These are phyloP conservation scores for Sternotherus odoratus DNA, from an alignment of 2,797 vertebrate genomes.

Conservation along the genomic window DNA sequence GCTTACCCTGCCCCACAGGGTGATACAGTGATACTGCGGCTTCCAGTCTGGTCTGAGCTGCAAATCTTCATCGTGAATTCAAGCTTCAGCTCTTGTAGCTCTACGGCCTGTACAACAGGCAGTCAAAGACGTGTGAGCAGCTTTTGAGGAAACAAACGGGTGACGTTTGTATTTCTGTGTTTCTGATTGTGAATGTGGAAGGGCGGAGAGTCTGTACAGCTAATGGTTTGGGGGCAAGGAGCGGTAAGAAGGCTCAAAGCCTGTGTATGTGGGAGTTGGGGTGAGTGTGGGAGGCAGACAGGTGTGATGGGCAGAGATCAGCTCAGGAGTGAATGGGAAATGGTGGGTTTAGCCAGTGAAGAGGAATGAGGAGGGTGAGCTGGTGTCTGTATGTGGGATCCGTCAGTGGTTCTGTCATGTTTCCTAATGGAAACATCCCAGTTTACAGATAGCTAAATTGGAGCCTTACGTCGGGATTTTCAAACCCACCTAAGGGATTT, in stretches of 20 bases:
- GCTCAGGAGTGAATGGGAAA: background rate
- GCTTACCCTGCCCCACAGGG: too few relatives aligned
- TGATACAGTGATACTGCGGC: background rate
- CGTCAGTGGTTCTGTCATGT: background rate
- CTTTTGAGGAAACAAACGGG: constrained; percentile 22
- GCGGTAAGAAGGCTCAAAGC: constrained; percentile 10
- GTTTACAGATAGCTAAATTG: background rate
- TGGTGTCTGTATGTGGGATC: background rate
- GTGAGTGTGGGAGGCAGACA: background rate
- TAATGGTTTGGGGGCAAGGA: background rate
- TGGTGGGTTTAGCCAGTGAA: background rate
- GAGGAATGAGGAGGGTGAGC: background rate
- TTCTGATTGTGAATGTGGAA: constrained; percentile 18
- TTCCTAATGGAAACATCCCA: background rate
- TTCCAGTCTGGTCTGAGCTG: constrained; percentile 11
- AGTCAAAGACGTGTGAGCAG: background rate
- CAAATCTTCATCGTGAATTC: constrained; percentile 16
- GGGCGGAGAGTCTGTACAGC: constrained; percentile 2
- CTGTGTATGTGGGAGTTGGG: too few relatives aligned
- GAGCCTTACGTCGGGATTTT: background rate
- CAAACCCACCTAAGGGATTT: background rate
- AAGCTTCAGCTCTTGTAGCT: constrained; percentile 14
- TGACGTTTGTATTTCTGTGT: background rate
- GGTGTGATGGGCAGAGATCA: background rate
- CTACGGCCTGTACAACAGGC: too few relatives aligned